Base-by-base conservation (phyloP, 2,113 vertebrate genomes). In the Toxotes jaculatrix region DNA sequence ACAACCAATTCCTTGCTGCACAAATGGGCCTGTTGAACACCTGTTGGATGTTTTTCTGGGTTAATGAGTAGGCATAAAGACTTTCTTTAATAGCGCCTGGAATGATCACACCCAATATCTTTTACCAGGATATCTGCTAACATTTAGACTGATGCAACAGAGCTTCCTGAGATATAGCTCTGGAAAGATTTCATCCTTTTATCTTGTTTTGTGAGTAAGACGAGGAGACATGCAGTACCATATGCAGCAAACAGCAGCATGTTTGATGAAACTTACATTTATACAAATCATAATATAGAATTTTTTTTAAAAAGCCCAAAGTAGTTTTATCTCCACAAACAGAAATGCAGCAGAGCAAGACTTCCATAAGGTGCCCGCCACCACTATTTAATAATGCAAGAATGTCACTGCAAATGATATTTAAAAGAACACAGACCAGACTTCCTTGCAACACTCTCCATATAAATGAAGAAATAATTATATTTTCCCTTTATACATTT, bases 401-500 rank as follows among this genome's bases (percentile, higher is more conserved):
- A 72, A 83, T 64, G 43, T 61, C 43, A 67, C 0, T 2, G 19
- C 59, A 74, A 84, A 80, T 86, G 32, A 32, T 19, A 62, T 62
- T 56, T 7, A 53, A 72, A 31, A 4, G 1, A 42, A 45, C 4
- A 57, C 14, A 16, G 47, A 69, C 31, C 4, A 55, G 16, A 57
- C 14, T 68, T 69, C 68, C 60, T 74, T 71, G 66, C 40, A 56
- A 55, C 36, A 23, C 36, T 80, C 38, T 60, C 85, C 53, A 49
- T 73, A 63, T 68, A 80, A 90, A 90, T 82, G 73, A 77, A 78
- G 45, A 74, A 85, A 89, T 88, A 89, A 91, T 91, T 84, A 62
- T 77, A 83, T 90, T 92, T 90, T n/a, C 55, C 7, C 43, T 79
- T 66, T 57, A 71, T 69, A 62, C 7, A 13, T 71, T 78, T 68